Evolutionary conservation across 2,797 vertebrate genomes (phyloP), one percentile per base, ranked within the genome.

Genomic region (Fratercula arctica): DNA sequence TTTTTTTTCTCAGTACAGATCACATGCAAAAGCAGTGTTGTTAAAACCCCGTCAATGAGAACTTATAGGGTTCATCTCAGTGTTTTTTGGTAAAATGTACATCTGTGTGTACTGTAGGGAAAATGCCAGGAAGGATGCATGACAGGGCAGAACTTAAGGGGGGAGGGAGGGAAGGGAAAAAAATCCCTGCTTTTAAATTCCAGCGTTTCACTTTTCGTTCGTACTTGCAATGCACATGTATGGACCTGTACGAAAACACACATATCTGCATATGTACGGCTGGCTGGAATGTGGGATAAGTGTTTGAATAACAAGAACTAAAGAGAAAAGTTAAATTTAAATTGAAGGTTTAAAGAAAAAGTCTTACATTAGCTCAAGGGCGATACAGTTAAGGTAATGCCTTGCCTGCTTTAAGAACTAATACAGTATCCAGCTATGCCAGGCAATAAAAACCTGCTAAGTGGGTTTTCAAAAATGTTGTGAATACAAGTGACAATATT

Each of bases 401-500:
- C n/a, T 35, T 82, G 17, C 20, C 63, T 92, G 1, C 94, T 95
- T 74, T 87, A 82, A 87, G 77, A 90, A 84, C 72, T 37, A 69
- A 56, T 67, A 41, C 69, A 63, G 57, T 74, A 85, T 74, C 73
- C 53, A 84, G 57, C 56, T 89, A 85, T 70, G 50, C 48, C 37
- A 92, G 53, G 82, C 70, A 85, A 45, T 85, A 91, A 92, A 78
- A 93, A 89, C 63, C 76, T 82, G 85, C 56, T 85, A 89, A 95
- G 79, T 95, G 70, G 67, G 24, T 92, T 96, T 97, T 95, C 1
- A 15, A 84, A 96, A 96, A 86, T 31, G n/a, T 90, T 96, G 53
- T 92, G 79, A 93, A 84, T 94, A 84, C 76, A 95, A 87, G 80
- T 94, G 94, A 90, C 80, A 88, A 1, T 92, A 91, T 96, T 96